These are phyloP conservation scores for Saiga tatarica DNA, from an alignment of 2,113 vertebrate species.

Conservation along the genomic window DNA sequence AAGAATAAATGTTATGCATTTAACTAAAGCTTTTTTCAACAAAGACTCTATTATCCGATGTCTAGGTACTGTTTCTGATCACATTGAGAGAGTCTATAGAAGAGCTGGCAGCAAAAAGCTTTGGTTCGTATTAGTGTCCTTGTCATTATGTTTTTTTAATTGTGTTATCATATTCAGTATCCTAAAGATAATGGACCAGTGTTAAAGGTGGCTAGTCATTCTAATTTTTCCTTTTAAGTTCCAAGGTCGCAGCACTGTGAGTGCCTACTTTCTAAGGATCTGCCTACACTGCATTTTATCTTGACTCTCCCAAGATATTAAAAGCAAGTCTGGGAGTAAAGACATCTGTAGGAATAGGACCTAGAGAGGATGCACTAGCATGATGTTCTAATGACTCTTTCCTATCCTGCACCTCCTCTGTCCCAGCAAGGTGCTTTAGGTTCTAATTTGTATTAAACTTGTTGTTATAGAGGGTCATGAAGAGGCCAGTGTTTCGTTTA, in stretches of 20 bases:
- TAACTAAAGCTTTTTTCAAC: conserved; percentile 38
- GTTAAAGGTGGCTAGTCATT: not conserved
- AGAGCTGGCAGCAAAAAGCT: conserved; percentile 95
- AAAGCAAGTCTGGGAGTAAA: not conserved
- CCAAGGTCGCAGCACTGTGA: not conserved
- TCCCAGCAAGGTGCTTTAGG: not conserved
- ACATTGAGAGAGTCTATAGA: conserved; percentile 96
- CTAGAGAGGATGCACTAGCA: not conserved
- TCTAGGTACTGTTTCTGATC: conserved; percentile 90
- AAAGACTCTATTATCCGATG: conserved; percentile 29
- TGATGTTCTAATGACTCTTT: not conserved
- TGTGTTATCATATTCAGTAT: not conserved
- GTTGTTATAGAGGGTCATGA: not conserved
- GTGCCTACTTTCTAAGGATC: not conserved
- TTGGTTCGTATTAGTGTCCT: conserved; percentile 89
- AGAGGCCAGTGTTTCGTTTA: not conserved
- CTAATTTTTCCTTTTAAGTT: not conserved
- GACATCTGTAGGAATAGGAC: not conserved
- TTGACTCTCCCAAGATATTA: not conserved
- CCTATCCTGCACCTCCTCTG: not conserved
- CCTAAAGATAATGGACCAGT: not conserved
- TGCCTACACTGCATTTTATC: not conserved
- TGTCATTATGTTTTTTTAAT: conserved; percentile 30
- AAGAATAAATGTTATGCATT: not conserved
- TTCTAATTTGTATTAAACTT: not conserved